Base-by-base conservation (phyloP, 2,797 vertebrate species). In the Pempheris klunzingeri region DNA sequence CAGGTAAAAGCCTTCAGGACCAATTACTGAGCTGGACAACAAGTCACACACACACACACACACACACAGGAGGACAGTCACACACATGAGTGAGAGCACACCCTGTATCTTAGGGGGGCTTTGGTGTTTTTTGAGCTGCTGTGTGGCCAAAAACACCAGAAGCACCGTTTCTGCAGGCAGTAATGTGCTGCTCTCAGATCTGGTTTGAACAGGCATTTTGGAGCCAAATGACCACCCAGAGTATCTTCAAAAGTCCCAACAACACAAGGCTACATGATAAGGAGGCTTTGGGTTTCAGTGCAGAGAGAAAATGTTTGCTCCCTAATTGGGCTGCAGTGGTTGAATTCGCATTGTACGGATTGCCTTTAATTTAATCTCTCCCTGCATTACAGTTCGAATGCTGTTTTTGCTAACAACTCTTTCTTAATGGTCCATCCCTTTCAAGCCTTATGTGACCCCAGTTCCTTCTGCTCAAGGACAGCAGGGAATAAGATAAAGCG, bases 1-100 rank as follows among this genome's bases (percentile, higher is more conserved):
- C 78, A 92, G 90, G 87, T 92, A 88, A 88, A 91, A 86, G 78
- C 90, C 87, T 88, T 64, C 1, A 87, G 89, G 92, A 88, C 83
- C 87, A 86, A 93, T 93, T 92, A 93, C 81, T 75, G 73, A 85
- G 76, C 67, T 2, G 47, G 68, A 60, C 78, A 83, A 67, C 50
- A 67, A 64, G 52, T 80, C 71, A 57, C 62, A 71, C 53, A 77
- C 39, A 77, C 59, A 68, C 39, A 70, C 38, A 67, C 36, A 72
- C 46, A 55, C 46, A 26, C n/a, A 46, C 7, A 65, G 57, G n/a
- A 52, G 75, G 43, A 64, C 5, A 34, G 50, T 22, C 71, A 66
- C 62, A 82, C 78, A 73, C 41, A 62, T 3, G 36, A 26, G 50
- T 70, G 57, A 46, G 39, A 78, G 67, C 62, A 63, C 78, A 84